phyloP scores from a whole-genome alignment of 2,888 invertebrate species.

The Dicycla oo region DNA sequence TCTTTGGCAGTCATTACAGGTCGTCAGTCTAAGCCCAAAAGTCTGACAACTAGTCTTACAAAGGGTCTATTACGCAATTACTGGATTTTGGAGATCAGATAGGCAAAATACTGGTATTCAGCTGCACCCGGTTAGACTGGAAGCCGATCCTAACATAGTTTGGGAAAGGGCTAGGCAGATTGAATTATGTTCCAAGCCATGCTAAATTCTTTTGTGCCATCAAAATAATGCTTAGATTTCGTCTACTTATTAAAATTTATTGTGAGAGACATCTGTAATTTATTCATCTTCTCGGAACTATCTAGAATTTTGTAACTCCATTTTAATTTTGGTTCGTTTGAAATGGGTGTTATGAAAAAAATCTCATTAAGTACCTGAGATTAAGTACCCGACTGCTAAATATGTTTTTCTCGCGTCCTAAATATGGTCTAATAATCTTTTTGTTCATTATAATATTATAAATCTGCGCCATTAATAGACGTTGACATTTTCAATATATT shows the following conservation, averaged over 20 bases:
- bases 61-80: too few species aligned
- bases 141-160: too few species aligned
- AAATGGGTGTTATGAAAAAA: constrained; percentile 3
- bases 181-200: too few species aligned
- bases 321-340: constrained; percentile 5
- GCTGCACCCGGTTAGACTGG: too few species aligned
- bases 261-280: background rate
- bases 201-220: too few species aligned
- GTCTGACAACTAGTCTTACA: too few species aligned
- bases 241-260: background rate
- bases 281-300: background rate
- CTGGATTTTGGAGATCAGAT: too few species aligned
- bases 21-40: too few species aligned
- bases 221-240: background rate
- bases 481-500: constrained; percentile 3
- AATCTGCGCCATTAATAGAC: background rate
- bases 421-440: constrained; percentile 2
- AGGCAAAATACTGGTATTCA: too few species aligned
- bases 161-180: too few species aligned
- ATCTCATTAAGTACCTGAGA: background rate
- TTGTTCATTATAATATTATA: background rate
- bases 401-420: background rate
- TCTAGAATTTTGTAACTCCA: too few species aligned
- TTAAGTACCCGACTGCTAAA: constrained; percentile 6
- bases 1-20: too few species aligned